Evolutionary conservation across 2,113 vertebrate genomes (phyloP).

Genomic region (Carlito syrichta): DNA sequence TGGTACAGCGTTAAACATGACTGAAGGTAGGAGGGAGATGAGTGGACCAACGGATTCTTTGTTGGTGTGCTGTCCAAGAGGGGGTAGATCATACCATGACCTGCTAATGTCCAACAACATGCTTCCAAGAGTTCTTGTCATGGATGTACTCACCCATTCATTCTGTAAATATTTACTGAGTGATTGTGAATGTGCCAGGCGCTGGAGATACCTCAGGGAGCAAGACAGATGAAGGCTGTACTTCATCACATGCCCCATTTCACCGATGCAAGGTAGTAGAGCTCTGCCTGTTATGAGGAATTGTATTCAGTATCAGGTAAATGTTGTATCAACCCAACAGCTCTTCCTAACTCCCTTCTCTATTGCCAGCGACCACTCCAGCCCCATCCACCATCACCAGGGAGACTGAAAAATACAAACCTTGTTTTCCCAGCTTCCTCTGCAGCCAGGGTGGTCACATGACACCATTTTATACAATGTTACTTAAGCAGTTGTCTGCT

Average conservation of each 20-base stretch:
- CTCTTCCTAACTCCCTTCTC: background rate
- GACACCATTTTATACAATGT: background rate
- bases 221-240: background rate
- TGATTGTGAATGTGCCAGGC: background rate
- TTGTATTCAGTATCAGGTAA: background rate
- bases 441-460: background rate
- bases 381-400: background rate
- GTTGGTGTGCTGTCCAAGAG: background rate
- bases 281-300: background rate
- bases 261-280: background rate
- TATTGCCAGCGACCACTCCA: background rate
- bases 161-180: background rate
- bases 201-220: background rate
- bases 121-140: background rate
- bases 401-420: background rate
- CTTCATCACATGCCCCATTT: background rate
- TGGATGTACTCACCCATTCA: background rate
- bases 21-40: background rate
- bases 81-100: background rate
- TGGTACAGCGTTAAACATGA: background rate
- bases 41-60: background rate
- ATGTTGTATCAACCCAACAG: background rate
- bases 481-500: background rate
- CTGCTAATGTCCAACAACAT: background rate
- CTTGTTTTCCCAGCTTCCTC: background rate